Conservation (phyloP, 1,140 invertebrate species). For the Apis cerana region DNA sequence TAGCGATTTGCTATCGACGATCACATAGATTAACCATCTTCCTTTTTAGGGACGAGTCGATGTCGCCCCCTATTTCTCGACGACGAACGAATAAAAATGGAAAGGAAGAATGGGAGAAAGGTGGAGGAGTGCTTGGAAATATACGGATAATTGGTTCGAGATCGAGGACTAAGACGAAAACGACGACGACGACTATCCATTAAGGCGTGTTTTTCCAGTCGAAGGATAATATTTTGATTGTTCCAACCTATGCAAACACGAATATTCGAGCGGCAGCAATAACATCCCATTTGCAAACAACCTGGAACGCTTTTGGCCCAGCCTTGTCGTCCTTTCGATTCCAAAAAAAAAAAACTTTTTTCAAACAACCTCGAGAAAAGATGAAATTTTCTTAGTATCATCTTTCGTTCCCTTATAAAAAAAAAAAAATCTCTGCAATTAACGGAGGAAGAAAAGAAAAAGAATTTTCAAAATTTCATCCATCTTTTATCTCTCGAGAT, state of each 20-base stretch:
- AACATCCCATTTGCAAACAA: slow-evolving; percentile 54
- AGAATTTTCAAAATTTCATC: too few relatives aligned
- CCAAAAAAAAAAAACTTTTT: neutral
- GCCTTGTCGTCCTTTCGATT: neutral
- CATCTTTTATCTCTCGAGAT: too few relatives aligned
- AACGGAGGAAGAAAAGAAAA: too few relatives aligned
- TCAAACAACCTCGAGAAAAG: neutral
- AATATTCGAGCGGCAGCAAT: slow-evolving; percentile 47
- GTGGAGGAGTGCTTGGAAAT: neutral
- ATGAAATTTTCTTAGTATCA: neutral
- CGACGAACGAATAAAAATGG: neutral
- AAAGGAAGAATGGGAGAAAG: neutral
- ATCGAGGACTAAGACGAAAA: neutral
- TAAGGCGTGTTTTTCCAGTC: slow-evolving; percentile 57
- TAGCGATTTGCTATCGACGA: neutral
- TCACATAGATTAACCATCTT: neutral
- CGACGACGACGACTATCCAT: slow-evolving; percentile 50
- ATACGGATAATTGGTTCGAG: slow-evolving; percentile 41
- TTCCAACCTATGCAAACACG: slow-evolving; percentile 48
- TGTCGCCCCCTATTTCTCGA: too few relatives aligned
- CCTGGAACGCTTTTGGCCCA: neutral
- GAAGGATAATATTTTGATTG: slow-evolving; percentile 60
- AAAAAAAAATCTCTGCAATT: too few relatives aligned
- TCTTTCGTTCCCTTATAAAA: too few relatives aligned
- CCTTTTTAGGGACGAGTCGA: too few relatives aligned